Percentiles rank a stretch among this genome's conserved stretches.
These are phyloP conservation scores for Thera obeliscata DNA, from an alignment of 2,888 invertebrate species.

Conservation along the genomic window DNA sequence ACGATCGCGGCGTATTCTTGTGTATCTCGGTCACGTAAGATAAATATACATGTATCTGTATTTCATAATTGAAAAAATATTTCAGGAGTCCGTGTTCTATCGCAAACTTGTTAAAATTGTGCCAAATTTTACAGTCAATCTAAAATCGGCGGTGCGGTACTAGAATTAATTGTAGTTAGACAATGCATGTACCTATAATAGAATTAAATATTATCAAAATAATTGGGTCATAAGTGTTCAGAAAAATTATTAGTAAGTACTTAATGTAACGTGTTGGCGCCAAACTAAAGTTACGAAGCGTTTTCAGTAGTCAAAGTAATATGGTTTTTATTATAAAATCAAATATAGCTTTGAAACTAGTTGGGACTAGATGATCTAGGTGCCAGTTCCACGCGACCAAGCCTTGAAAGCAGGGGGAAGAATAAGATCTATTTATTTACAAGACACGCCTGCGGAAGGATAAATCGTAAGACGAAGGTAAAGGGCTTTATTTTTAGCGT, in stretches of 20 bases:
- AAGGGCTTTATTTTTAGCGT: neutral
- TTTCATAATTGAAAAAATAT: neutral
- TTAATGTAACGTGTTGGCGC: neutral
- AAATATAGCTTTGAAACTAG: neutral
- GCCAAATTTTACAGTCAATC: constrained; percentile 20
- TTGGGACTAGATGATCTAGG: neutral
- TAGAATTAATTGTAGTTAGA: constrained; percentile 3
- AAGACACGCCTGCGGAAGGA: no score
- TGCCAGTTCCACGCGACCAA: neutral
- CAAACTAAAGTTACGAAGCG: neutral
- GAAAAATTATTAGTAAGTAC: constrained; percentile 1
- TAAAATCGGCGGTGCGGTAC: neutral
- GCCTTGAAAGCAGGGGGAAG: no score
- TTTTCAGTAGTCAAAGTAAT: neutral
- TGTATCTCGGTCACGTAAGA: no score
- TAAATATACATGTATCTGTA: no score
- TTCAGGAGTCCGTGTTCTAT: neutral
- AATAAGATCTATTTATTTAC: no score
- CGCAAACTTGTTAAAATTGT: constrained; percentile 13
- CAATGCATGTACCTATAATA: constrained; percentile 5
- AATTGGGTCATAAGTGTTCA: constrained; percentile 4
- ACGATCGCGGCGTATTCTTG: no score
- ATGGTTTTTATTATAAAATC: neutral
- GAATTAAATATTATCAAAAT: neutral
- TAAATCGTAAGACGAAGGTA: no score